phyloP scores from a whole-genome alignment of 2,888 invertebrate species.

The Erebia palarica region DNA sequence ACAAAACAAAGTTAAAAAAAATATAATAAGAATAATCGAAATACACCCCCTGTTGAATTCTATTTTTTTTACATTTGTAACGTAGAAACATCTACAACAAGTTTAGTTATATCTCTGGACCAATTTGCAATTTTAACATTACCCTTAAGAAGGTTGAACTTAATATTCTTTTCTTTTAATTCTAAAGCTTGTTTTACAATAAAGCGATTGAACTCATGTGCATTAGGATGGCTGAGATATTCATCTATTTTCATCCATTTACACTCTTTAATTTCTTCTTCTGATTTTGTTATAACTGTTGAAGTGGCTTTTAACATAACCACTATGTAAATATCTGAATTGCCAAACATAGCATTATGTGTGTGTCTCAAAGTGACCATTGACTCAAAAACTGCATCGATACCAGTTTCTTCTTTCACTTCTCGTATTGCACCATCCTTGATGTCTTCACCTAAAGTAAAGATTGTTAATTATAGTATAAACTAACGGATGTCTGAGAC shows the following conservation, averaged over 20 bases:
- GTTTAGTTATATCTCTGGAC: constrained; percentile 62
- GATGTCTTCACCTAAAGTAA: constrained; percentile 88
- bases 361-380: constrained; percentile 90
- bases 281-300: constrained; percentile 85
- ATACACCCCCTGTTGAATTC: not conserved
- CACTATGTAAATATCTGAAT: constrained; percentile 94
- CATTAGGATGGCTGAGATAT: constrained; percentile 86
- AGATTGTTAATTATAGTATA: not conserved
- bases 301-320: constrained; percentile 86
- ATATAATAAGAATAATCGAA: too few relatives aligned
- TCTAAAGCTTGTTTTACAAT: constrained; percentile 86
- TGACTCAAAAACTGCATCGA: constrained; percentile 88
- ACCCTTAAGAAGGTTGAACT: constrained; percentile 81
- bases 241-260: constrained; percentile 92
- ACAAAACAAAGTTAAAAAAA: too few relatives aligned
- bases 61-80: not conserved
- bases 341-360: constrained; percentile 88
- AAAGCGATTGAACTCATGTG: constrained; percentile 87
- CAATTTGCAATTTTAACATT: constrained; percentile 56
- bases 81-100: constrained; percentile 59
- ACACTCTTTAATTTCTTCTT: constrained; percentile 89
- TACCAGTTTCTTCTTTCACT: constrained; percentile 94
- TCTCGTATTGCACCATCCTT: constrained; percentile 92
- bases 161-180: constrained; percentile 83
- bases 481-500: too few relatives aligned